Percentiles rank a stretch among this genome's conserved stretches.
These are phyloP conservation scores for Mycalesis mineus DNA, from an alignment of 2,888 invertebrate genomes.

Conservation along the genomic window DNA sequence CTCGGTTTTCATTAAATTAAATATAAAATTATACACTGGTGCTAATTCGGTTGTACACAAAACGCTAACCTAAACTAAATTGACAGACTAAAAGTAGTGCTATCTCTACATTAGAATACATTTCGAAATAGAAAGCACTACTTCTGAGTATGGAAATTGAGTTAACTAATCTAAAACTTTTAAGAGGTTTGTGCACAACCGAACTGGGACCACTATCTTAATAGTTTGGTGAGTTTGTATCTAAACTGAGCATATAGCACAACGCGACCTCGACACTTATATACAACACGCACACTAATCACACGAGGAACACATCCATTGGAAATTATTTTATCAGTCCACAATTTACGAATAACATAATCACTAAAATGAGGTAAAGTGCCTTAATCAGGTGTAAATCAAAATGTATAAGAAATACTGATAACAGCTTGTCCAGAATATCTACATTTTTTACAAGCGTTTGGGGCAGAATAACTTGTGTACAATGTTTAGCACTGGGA, in stretches of 20 bases:
- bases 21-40: slow-evolving; percentile 65
- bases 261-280: slow-evolving; percentile 71
- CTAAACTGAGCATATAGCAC: slow-evolving; percentile 78
- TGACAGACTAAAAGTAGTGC: background rate
- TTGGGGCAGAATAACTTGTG: background rate
- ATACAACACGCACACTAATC: slow-evolving; percentile 59
- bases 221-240: slow-evolving; percentile 76
- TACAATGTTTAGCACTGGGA: background rate
- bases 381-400: slow-evolving; percentile 68
- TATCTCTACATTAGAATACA: background rate
- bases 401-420: slow-evolving; percentile 72
- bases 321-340: slow-evolving; percentile 75
- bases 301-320: slow-evolving; percentile 72
- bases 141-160: background rate
- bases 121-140: background rate
- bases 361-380: slow-evolving; percentile 71
- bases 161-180: background rate
- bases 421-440: slow-evolving; percentile 40
- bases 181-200: background rate
- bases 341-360: slow-evolving; percentile 68
- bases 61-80: background rate
- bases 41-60: background rate
- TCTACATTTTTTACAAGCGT: background rate
- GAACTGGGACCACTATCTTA: slow-evolving; percentile 53
- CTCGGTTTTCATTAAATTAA: slow-evolving; percentile 76